Evolutionary conservation across 2,888 invertebrate species (phyloP).

Genomic region (Cremastobaeus sp.): DNA sequence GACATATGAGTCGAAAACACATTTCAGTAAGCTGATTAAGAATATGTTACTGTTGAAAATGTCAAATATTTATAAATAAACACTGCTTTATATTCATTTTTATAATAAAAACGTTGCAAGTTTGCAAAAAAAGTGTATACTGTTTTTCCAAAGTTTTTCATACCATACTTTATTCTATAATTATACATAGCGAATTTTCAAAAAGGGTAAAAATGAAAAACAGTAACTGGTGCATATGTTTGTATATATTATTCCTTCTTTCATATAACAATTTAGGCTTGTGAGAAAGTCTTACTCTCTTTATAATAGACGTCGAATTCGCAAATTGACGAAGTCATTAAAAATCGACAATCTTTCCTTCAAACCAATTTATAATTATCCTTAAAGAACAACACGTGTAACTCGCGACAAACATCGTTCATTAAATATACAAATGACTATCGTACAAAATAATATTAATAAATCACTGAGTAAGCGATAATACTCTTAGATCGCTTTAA

Average conservation of each 20-base stretch:
- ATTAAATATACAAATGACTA: conserved; percentile 57
- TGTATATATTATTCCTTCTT: conserved; percentile 59
- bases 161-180: too few species aligned
- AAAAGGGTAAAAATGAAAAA: too few species aligned
- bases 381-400: conserved; percentile 51
- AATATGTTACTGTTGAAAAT: neutral
- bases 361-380: conserved; percentile 51
- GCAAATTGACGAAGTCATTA: conserved; percentile 21
- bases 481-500: conserved; percentile 59
- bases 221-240: conserved; percentile 48
- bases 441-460: conserved; percentile 55
- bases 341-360: conserved; percentile 37
- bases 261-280: conserved; percentile 61
- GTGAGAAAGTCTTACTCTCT: conserved; percentile 59
- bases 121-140: too few species aligned
- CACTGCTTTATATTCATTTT: too few species aligned
- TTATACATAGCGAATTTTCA: too few species aligned
- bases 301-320: conserved; percentile 47
- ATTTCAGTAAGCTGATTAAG: conserved; percentile 79
- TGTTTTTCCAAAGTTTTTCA: too few species aligned
- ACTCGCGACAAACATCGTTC: conserved; percentile 49
- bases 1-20: conserved; percentile 89
- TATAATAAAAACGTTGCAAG: too few species aligned
- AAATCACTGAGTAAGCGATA: conserved; percentile 55
- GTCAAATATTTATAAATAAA: too few species aligned